phyloP scores from a whole-genome alignment of 2,113 vertebrate species.

The Coreoperca whiteheadi region DNA sequence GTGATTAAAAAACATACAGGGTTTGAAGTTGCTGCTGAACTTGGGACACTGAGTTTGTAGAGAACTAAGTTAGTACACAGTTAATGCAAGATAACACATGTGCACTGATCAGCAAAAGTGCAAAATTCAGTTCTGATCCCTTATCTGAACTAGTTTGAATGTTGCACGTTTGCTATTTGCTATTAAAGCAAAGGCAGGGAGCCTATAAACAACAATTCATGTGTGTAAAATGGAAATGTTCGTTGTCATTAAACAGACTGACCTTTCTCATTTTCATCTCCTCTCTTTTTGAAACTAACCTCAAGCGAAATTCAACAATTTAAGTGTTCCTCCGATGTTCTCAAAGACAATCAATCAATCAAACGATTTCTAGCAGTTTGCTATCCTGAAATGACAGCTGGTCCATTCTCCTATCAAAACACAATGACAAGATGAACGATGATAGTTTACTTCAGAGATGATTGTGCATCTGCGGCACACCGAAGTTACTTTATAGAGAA shows the following conservation, averaged over 20 bases:
- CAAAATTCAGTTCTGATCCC: background rate
- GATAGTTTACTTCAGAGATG: background rate
- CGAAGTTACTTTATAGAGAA: background rate
- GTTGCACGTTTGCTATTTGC: too few relatives aligned
- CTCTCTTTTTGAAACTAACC: background rate
- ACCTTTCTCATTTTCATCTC: background rate
- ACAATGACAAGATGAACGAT: slow-evolving; percentile 18
- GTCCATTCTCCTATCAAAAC: background rate
- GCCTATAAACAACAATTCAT: background rate
- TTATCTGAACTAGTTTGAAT: too few relatives aligned
- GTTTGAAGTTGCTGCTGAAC: too few relatives aligned
- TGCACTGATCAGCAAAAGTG: background rate
- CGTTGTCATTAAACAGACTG: background rate
- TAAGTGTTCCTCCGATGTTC: background rate
- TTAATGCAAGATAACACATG: too few relatives aligned
- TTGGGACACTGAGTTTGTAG: too few relatives aligned
- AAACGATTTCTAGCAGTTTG: background rate
- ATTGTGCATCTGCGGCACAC: slow-evolving; percentile 4
- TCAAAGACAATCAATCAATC: slow-evolving; percentile 8
- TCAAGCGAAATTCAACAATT: background rate
- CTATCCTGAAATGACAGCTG: slow-evolving; percentile 2
- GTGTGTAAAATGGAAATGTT: background rate
- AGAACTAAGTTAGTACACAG: too few relatives aligned
- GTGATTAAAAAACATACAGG: too few relatives aligned
- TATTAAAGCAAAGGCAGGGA: background rate